These are phyloP conservation scores for Trinorchestia longiramus DNA, from an alignment of 1,140 invertebrate species.

Conservation along the genomic window DNA sequence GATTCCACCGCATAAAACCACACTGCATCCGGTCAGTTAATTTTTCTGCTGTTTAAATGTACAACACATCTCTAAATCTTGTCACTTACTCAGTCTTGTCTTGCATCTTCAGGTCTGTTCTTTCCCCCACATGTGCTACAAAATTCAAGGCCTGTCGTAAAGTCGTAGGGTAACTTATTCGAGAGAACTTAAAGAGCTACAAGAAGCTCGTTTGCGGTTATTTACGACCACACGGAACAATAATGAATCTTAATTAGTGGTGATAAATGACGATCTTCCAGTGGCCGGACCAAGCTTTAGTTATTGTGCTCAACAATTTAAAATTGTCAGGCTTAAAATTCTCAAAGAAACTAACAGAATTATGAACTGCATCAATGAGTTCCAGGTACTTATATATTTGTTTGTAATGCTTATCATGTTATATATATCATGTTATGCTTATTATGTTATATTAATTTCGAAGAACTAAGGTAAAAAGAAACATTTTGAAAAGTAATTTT, in stretches of 20 bases:
- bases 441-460: too few relatives aligned
- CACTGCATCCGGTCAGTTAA: not conserved
- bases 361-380: too few relatives aligned
- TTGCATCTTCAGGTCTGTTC: not conserved
- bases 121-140: not conserved
- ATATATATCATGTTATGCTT: too few relatives aligned
- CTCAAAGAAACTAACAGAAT: not conserved
- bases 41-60: not conserved
- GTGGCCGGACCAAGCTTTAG: not conserved
- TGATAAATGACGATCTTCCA: not conserved
- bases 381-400: too few relatives aligned
- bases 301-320: not conserved
- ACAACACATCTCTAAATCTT: not conserved
- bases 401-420: too few relatives aligned
- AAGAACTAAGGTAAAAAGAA: too few relatives aligned
- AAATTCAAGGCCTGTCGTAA: not conserved
- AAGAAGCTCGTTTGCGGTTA: slow-evolving; percentile 41
- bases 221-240: slow-evolving; percentile 19
- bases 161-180: not conserved
- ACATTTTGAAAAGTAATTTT: too few relatives aligned
- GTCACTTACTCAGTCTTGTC: not conserved
- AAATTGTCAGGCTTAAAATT: not conserved
- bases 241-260: slow-evolving; percentile 42
- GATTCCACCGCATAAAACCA: not conserved
- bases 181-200: not conserved